phyloP scores from a whole-genome alignment of 2,113 vertebrate genomes.

The Orthonyx spaldingii region DNA sequence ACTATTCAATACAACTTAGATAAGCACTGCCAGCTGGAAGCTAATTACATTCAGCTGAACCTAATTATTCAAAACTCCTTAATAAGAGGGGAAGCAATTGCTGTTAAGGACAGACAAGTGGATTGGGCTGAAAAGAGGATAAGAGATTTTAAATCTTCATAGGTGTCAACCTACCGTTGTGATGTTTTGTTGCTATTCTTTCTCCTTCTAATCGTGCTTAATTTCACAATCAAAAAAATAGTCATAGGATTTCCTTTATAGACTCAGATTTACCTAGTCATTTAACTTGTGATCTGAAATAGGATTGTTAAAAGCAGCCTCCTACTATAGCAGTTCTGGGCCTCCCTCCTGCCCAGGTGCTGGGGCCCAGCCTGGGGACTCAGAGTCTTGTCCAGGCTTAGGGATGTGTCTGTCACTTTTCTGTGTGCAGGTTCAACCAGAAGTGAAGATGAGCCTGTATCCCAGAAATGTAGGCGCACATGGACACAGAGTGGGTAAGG shows the following conservation, averaged over 20 bases:
- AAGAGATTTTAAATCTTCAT: not conserved
- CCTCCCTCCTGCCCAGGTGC: not conserved
- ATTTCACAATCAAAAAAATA: not conserved
- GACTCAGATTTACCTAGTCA: not conserved
- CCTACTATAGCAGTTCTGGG: not conserved
- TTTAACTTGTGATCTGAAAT: not conserved
- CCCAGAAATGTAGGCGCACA: not conserved
- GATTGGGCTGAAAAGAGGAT: not conserved
- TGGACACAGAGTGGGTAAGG: not conserved
- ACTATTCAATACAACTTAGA: not conserved
- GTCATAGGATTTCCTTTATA: not conserved
- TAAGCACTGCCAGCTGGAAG: constrained; percentile 12
- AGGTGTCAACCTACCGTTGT: not conserved
- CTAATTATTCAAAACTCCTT: not conserved
- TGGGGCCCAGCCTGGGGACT: not conserved
- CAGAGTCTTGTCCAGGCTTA: not conserved
- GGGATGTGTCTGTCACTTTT: not conserved
- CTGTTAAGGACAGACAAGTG: not conserved
- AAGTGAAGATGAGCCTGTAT: not conserved
- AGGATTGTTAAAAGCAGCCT: not conserved
- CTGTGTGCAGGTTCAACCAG: not conserved
- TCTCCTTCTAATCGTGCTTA: not conserved
- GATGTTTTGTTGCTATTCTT: not conserved
- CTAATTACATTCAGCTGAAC: constrained; percentile 31
- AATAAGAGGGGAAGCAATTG: not conserved